Conservation (phyloP, 1,140 invertebrate species). For the Microplitis demolitor region DNA sequence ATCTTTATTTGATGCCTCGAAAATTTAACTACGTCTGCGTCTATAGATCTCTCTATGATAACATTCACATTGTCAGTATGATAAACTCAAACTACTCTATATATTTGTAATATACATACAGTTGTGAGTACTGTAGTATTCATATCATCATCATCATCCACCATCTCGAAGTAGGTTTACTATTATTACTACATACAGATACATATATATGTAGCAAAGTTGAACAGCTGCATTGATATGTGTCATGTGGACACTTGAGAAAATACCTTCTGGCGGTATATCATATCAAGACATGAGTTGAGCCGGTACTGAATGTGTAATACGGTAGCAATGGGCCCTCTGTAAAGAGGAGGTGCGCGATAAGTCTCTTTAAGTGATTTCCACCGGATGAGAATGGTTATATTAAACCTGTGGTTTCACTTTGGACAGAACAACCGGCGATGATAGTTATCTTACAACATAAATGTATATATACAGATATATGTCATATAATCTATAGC, state of each 20-base stretch:
- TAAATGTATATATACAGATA: neutral
- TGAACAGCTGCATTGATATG: neutral
- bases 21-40: no score
- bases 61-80: neutral
- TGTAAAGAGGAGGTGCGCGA: neutral
- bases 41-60: no score
- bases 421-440: neutral
- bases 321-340: neutral
- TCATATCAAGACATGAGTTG: neutral
- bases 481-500: no score
- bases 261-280: neutral
- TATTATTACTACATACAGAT: no score
- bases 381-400: slow-evolving; percentile 8
- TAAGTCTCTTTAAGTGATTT: slow-evolving; percentile 15
- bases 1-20: neutral
- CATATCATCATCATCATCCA: no score
- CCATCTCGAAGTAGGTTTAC: no score
- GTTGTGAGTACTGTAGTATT: no score
- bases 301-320: neutral
- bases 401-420: neutral
- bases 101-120: no score
- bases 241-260: neutral
- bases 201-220: neutral
- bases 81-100: neutral
- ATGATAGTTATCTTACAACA: neutral